phyloP scores from a whole-genome alignment of 2,113 vertebrate genomes.

The Hippocampus abdominalis region DNA sequence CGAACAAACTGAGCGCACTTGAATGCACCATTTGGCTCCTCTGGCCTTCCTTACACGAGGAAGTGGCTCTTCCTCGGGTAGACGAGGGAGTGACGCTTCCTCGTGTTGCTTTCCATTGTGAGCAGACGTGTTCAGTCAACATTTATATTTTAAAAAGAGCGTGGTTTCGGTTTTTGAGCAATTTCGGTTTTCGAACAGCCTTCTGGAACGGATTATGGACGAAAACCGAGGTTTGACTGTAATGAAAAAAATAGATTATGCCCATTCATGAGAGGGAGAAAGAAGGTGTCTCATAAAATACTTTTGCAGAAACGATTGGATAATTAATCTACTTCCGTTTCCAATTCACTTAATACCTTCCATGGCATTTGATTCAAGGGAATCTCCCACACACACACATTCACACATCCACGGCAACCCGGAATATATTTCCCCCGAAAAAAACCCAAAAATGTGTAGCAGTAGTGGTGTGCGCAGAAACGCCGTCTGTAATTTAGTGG shows the following conservation, averaged over 20 bases:
- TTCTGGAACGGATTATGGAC: too few species aligned
- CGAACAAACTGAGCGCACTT: too few species aligned
- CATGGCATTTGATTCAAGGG: neutral
- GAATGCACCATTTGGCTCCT: too few species aligned
- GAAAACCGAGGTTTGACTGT: too few species aligned
- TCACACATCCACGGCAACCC: neutral
- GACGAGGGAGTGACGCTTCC: too few species aligned
- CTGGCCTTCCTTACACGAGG: too few species aligned
- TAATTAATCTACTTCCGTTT: neutral
- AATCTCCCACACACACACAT: neutral
- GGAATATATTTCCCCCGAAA: neutral
- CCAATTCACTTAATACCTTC: neutral
- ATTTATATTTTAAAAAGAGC: too few species aligned
- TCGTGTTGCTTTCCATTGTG: too few species aligned
- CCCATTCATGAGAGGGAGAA: neutral
- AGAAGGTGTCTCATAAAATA: neutral
- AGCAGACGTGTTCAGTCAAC: too few species aligned
- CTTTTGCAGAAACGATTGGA: neutral
- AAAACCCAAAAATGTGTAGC: neutral
- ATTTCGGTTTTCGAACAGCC: too few species aligned
- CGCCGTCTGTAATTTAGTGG: slow-evolving; percentile 41
- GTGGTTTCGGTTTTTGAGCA: too few species aligned
- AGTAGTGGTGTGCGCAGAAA: slow-evolving; percentile 12
- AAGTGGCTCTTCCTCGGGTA: too few species aligned
- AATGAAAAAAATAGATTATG: neutral